Conservation (phyloP, 1,140 invertebrate species). For the Archivesica marissinica region DNA sequence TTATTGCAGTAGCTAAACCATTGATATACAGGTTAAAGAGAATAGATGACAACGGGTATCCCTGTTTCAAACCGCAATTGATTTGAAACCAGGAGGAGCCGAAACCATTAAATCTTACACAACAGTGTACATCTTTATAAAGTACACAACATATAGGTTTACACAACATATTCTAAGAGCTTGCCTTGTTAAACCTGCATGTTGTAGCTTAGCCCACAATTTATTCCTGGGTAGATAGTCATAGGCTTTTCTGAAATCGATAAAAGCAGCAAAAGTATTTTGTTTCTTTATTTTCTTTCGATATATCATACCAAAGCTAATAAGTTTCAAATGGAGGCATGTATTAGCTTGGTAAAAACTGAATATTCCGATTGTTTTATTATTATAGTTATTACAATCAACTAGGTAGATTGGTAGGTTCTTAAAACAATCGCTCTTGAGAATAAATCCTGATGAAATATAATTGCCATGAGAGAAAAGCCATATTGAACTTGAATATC, state of each 20-base stretch:
- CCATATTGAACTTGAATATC: too few species aligned
- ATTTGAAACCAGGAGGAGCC: slow-evolving; percentile 3
- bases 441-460: too few species aligned
- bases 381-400: too few species aligned
- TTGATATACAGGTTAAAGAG: slow-evolving; percentile 42
- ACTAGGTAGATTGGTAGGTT: too few species aligned
- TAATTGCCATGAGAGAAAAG: too few species aligned
- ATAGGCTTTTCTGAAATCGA: background rate
- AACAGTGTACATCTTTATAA: background rate
- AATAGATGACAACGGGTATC: background rate
- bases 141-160: too few species aligned
- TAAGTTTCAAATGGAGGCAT: too few species aligned
- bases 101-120: slow-evolving; percentile 10
- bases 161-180: background rate
- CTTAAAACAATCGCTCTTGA: too few species aligned
- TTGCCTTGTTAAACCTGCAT: background rate
- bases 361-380: too few species aligned
- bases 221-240: background rate
- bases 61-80: slow-evolving; percentile 16
- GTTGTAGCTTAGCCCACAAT: background rate
- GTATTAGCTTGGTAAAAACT: too few species aligned
- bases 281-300: background rate
- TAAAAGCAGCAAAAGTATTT: background rate
- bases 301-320: background rate
- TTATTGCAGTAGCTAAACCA: slow-evolving; percentile 16